phyloP scores from a whole-genome alignment of 2,113 vertebrate species.

The Myrmecophaga tridactyla region DNA sequence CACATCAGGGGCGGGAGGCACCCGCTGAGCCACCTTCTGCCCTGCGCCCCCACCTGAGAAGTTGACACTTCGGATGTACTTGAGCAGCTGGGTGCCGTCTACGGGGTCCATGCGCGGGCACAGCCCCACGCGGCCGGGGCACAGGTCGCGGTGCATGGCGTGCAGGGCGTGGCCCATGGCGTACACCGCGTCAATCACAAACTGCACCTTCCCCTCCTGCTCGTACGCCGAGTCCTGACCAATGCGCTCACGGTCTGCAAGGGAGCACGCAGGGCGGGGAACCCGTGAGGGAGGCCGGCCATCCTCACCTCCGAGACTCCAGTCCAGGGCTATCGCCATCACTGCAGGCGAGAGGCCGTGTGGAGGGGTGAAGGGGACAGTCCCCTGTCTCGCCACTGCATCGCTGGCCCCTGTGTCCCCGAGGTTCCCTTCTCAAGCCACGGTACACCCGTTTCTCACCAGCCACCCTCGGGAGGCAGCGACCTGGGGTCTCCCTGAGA shows the following conservation, averaged over 20 bases:
- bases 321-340: background rate
- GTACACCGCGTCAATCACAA: slow-evolving; percentile 95
- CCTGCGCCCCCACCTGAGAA: slow-evolving; percentile 88
- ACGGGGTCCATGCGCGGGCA: slow-evolving; percentile 93
- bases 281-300: background rate
- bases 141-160: slow-evolving; percentile 94
- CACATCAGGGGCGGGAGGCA: too few species aligned
- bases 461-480: background rate
- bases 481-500: too few species aligned
- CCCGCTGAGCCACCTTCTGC: background rate
- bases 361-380: background rate
- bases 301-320: rapidly evolving
- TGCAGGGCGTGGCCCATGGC: slow-evolving; percentile 96
- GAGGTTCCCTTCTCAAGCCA: background rate
- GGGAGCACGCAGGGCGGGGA: rapidly evolving
- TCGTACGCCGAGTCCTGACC: slow-evolving; percentile 94
- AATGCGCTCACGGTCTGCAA: slow-evolving; percentile 93
- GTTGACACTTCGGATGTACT: slow-evolving; percentile 95
- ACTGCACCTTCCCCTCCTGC: slow-evolving; percentile 97
- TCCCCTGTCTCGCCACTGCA: rapidly evolving
- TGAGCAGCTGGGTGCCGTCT: slow-evolving; percentile 92
- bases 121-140: slow-evolving; percentile 92
- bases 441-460: too few species aligned
- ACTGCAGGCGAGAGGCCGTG: background rate
- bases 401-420: too few species aligned